phyloP scores from a whole-genome alignment of 1,140 invertebrate species.

The Ctenoplectra terminalis region DNA sequence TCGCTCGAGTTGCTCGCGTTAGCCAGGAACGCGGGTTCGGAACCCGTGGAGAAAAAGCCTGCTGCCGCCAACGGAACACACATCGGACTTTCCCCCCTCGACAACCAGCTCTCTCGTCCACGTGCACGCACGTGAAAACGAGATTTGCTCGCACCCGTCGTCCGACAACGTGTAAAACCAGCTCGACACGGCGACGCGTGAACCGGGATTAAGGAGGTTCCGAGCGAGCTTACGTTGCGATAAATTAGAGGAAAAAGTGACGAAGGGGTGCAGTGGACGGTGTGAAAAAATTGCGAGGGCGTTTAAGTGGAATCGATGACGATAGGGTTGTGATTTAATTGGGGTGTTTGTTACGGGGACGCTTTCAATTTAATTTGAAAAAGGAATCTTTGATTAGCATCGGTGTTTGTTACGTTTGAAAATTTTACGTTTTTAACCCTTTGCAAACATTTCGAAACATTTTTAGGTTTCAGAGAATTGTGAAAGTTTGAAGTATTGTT shows the following conservation, averaged over 20 bases:
- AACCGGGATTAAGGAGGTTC: conserved; percentile 28
- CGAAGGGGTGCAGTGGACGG: background rate
- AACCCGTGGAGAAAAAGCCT: background rate
- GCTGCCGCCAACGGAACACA: background rate
- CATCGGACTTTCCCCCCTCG: too few relatives aligned
- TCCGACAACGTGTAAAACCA: conserved; percentile 35
- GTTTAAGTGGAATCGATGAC: background rate
- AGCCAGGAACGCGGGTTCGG: conserved; percentile 3
- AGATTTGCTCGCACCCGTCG: conserved; percentile 45
- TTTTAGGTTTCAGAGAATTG: too few relatives aligned
- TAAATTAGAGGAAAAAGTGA: background rate
- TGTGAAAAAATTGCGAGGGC: background rate
- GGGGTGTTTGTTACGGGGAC: background rate
- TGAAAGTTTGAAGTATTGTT: too few relatives aligned
- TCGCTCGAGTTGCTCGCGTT: conserved; percentile 48
- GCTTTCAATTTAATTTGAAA: background rate
- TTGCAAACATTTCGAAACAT: too few relatives aligned
- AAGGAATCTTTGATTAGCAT: too few relatives aligned
- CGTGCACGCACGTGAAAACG: conserved; percentile 55
- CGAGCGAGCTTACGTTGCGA: conserved; percentile 13
- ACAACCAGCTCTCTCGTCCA: background rate
- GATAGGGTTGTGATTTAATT: background rate
- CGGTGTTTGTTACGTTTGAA: background rate
- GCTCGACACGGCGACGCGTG: background rate
- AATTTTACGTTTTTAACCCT: too few relatives aligned